phyloP scores from a whole-genome alignment of 2,888 invertebrate species.

The Steinernema hermaphroditum region DNA sequence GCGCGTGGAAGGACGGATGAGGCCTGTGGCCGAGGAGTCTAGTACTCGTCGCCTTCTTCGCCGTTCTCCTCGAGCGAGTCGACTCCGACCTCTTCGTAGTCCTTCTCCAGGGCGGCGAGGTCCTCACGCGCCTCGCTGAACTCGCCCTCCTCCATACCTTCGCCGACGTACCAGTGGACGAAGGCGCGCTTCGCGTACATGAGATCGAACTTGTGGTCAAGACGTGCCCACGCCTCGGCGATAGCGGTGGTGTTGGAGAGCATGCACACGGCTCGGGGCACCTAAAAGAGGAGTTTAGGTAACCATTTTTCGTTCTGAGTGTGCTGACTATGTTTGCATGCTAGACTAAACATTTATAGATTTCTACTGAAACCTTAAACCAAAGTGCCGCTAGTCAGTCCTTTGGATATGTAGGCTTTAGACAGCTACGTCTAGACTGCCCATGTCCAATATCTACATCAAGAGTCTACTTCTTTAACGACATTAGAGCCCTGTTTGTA shows the following conservation, averaged over 20 bases:
- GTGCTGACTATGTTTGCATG: too few relatives aligned
- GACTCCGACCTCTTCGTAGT: constrained; percentile 58
- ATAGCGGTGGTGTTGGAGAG: constrained; percentile 88
- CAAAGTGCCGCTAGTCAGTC: too few relatives aligned
- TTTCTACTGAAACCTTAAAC: too few relatives aligned
- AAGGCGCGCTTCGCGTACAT: constrained; percentile 77
- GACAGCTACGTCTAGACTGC: too few relatives aligned
- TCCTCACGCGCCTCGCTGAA: constrained; percentile 64
- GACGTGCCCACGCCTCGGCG: constrained; percentile 81
- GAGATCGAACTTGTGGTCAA: constrained; percentile 77
- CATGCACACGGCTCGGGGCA: constrained; percentile 79
- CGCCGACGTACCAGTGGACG: constrained; percentile 78
- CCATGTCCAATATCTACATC: too few relatives aligned
- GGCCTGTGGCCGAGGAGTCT: constrained; percentile 24
- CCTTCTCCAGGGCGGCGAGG: constrained; percentile 41
- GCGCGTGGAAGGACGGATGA: neutral
- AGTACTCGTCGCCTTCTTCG: constrained; percentile 56
- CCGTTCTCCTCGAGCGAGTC: constrained; percentile 54
- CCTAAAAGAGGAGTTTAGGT: constrained; percentile 45
- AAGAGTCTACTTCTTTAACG: too few relatives aligned
- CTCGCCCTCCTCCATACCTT: constrained; percentile 66
- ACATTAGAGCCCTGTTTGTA: too few relatives aligned
- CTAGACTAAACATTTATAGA: too few relatives aligned
- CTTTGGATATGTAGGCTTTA: too few relatives aligned
- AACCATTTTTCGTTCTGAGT: too few relatives aligned